Base-by-base conservation (phyloP, 1,140 invertebrate species). In the Hyphantria cunea region DNA sequence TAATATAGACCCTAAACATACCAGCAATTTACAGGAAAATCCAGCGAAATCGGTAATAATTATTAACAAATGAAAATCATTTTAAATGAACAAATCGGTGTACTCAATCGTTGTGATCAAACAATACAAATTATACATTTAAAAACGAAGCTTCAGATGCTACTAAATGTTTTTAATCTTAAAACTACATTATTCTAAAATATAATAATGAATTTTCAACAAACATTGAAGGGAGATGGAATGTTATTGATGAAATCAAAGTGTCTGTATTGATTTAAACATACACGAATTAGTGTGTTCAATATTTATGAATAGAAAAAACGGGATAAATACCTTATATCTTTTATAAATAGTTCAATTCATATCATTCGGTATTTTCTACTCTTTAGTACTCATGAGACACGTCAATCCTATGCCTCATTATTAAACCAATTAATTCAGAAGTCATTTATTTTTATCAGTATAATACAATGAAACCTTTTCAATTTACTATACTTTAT, bases 1-100 rank as follows among this genome's bases (percentile, higher is more conserved):
- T 76, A 83, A 84, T 87, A 84, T 80, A 82, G 83, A 84, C 67
- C 69, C 78, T 84, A 82, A 82, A 74, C 71, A 75, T 78, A 82
- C 74, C 82, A 79, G 77, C 79, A 67, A 83, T 85, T 74, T 85
- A 86, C 83, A 84, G 70, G 78, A 83, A 82, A 74, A 72, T 44
- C 44, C 17, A 25, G 17, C 17, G 17, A 25, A 25, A 25, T 25
- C 17, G 17, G 17, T 25, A 25, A 5, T 25, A 25, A 25, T 3
- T 25, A 5, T 25, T 44, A 54, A 55, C 11, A 33, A 13, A 37
- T 48, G 25, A n/a, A 34, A 54, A 54, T 3, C 5, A 5, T 25
- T 25, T 25, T 25, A 25, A 45, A 34, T 47, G 15, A 65, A 59
- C 17, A 31, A 51, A 53, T 31, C 15, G 53, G 32, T 12, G 10